Base-by-base conservation (phyloP, 2,888 invertebrate genomes). In the Thelaira solivaga region DNA sequence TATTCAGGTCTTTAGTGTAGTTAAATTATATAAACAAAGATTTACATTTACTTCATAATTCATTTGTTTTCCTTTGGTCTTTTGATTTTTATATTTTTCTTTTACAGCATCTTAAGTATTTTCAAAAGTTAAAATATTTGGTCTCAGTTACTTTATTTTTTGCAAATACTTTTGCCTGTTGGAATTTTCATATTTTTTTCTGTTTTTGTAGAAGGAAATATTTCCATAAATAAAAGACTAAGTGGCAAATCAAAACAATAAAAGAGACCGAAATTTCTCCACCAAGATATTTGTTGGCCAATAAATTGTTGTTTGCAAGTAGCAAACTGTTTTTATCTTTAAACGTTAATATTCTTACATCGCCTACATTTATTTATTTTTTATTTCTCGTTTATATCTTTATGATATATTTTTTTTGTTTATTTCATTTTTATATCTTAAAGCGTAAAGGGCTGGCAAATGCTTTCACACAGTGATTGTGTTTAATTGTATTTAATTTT, bases 11-110 rank as follows among this genome's bases (percentile, higher is more conserved):
- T 55, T 64, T 53, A 69, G 43, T 29, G n/a, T 49, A 74, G 61
- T 69, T 26, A 41, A 69, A 69, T 69, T 78, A 59, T 65, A 69
- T 47, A 69, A 61, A 65, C 73, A 74, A 74, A 74, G 69, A 78
- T 78, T 78, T 77, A 64, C 73, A 73, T 73, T 77, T 57, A 62
- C 57, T 73, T 62, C 49, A 45, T 65, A 71, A 53, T 65, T 39
- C 7, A 43, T 41, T 36, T 49, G 31, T 73, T 59, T 67, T 55
- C 26, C 18, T 39, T 55, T 49, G 16, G 62, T 65, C 31, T 24
- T 51, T 61, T 49, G 8, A 26, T 24, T 43, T 29, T 13, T 49
- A n/a, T n/a, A n/a, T 59, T 59, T 41, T 6, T 8, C 36, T 47
- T 10, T 73, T 47, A 26, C 43, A 51, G 49, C 24, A 57, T 62